Evolutionary conservation across 2,888 invertebrate species (phyloP), one percentile per base, ranked within the genome.

Genomic region (Entomobrya proxima): DNA sequence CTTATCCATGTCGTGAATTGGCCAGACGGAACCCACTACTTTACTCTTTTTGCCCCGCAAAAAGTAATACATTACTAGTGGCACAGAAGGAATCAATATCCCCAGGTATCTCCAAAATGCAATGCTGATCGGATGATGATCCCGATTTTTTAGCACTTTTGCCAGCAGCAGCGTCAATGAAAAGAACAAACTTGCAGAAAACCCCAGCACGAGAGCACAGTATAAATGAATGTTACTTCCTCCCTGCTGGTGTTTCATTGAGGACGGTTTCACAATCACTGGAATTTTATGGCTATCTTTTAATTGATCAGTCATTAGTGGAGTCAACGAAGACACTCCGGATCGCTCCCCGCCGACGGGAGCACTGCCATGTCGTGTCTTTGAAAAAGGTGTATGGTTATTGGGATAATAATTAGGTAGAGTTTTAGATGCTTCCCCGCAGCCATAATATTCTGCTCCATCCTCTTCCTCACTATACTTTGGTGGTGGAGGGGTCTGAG

Each of bases 81-180:
- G 86, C 9, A 87, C n/a, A 11, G 88, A 80, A 0, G 88, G 86
- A 0, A 85, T 27, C 0, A 89, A 76, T 9, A 89, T 85, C 0
- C 88, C 88, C 24, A 84, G 58, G 55, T 88, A 90, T 13, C 89
- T 75, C 89, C 89, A 90, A 4, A 90, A 86, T 37, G 86, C 77
- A 58, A 88, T 88, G 76, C 79, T 86, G 11, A 87, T 81, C 9
- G 88, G 87, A 50, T 88, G 86, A 55, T 86, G 84, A 27, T 82
- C 88, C 69, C 86, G 77, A 37, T 88, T 78, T 44, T 84, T 75
- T 11, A 90, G 75, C 2, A 89, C 72, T 77, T 88, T 90, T 0
- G 88, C 88, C 64, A 88, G 82, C 24, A 89, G 35, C 32, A 88
- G 79, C 5, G 89, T 87, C 55, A 90, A 37, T 0, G 89, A 89